phyloP scores from a whole-genome alignment of 2,888 invertebrate species.

The Himalopsyche japonica region DNA sequence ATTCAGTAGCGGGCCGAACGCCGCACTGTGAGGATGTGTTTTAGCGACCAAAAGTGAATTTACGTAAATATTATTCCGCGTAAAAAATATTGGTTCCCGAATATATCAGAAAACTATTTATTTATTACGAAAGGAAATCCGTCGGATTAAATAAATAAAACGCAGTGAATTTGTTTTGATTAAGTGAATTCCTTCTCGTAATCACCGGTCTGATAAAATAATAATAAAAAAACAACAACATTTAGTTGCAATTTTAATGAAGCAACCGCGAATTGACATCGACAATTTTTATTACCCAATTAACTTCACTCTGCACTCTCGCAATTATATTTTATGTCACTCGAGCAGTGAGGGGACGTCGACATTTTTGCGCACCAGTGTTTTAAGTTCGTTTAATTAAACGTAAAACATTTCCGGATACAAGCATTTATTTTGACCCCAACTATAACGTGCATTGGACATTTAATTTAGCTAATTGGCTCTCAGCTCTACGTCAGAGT shows the following conservation, averaged over 20 bases:
- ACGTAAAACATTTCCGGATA: not conserved
- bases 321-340: constrained; percentile 35
- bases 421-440: not conserved
- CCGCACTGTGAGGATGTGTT: constrained; percentile 20
- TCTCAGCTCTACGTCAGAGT: not conserved
- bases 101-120: not conserved
- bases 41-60: not conserved
- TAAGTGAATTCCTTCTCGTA: not conserved
- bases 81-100: not conserved
- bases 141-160: not conserved
- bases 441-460: not conserved
- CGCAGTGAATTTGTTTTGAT: not conserved
- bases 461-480: constrained; percentile 5
- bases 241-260: constrained; percentile 14
- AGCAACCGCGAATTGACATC: constrained; percentile 21
- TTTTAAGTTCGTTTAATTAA: constrained; percentile 5
- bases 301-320: constrained; percentile 19
- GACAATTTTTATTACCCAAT: constrained; percentile 34
- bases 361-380: not conserved
- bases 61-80: not conserved
- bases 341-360: not conserved
- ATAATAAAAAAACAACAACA: constrained; percentile 4
- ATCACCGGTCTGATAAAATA: not conserved
- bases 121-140: not conserved
- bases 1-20: constrained; percentile 36